Conservation (phyloP, 1,140 invertebrate genomes). For the Bombus soroeensis region DNA sequence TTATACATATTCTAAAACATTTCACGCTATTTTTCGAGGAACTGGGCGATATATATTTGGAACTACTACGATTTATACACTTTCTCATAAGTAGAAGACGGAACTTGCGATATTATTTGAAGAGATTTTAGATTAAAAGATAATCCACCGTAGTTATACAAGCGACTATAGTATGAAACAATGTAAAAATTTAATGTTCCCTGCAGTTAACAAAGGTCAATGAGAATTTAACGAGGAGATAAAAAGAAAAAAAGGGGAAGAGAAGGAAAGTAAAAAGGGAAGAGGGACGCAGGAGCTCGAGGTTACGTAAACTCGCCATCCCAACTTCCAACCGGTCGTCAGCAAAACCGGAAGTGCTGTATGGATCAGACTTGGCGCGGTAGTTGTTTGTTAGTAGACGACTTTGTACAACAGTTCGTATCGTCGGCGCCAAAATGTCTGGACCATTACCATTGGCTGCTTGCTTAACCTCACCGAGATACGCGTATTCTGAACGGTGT, state of each 20-base stretch:
- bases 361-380: conserved; percentile 38
- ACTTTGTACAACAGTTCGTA: conserved; percentile 60
- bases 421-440: conserved; percentile 76
- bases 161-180: not conserved
- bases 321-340: conserved; percentile 30
- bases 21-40: too few relatives aligned
- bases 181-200: not conserved
- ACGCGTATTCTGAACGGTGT: not conserved
- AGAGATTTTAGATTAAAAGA: not conserved
- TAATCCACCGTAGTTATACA: not conserved
- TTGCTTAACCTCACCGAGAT: conserved; percentile 28
- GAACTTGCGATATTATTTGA: not conserved
- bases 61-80: too few relatives aligned
- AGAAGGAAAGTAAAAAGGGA: not conserved
- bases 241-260: not conserved
- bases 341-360: conserved; percentile 57
- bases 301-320: conserved; percentile 20
- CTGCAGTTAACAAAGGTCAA: not conserved
- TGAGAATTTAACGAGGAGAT: not conserved
- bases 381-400: conserved; percentile 69
- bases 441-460: conserved; percentile 67
- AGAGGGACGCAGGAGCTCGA: not conserved
- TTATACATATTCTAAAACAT: too few relatives aligned
- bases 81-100: too few relatives aligned
- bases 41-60: too few relatives aligned